Evolutionary conservation across 2,113 vertebrate species (phyloP).

Genomic region (Elephantulus edwardii): DNA sequence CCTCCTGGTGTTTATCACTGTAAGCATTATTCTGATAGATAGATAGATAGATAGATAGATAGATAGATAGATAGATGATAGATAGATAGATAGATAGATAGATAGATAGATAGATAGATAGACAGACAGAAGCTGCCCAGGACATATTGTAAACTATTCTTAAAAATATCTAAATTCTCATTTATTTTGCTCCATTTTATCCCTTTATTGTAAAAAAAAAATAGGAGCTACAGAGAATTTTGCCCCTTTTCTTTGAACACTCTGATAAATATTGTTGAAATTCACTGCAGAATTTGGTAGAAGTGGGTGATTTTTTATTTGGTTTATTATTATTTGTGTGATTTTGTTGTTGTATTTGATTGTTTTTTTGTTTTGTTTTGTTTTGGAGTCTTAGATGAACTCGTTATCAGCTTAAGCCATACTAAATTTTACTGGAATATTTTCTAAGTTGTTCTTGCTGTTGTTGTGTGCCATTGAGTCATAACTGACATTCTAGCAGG

Average conservation of each 20-base stretch:
- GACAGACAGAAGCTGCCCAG: not conserved
- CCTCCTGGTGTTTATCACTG: not conserved
- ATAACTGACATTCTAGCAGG: too few species aligned
- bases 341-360: too few species aligned
- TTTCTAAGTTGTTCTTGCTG: too few species aligned
- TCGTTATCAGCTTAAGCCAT: not conserved
- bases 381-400: not conserved
- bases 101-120: accelerated
- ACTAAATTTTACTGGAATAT: not conserved
- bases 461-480: too few species aligned
- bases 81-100: too few species aligned
- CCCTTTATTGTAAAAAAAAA: not conserved
- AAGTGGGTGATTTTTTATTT: not conserved
- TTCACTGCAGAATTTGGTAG: not conserved
- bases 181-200: not conserved
- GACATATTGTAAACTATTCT: not conserved
- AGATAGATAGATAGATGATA: too few species aligned
- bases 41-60: too few species aligned
- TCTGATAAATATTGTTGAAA: not conserved
- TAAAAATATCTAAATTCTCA: not conserved
- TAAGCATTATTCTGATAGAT: too few species aligned
- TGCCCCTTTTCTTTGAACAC: accelerated
- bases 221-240: not conserved
- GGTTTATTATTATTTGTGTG: too few species aligned
- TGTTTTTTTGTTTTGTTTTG: too few species aligned